Evolutionary conservation across 2,113 vertebrate genomes (phyloP).

Genomic region (Sorex fumeus): DNA sequence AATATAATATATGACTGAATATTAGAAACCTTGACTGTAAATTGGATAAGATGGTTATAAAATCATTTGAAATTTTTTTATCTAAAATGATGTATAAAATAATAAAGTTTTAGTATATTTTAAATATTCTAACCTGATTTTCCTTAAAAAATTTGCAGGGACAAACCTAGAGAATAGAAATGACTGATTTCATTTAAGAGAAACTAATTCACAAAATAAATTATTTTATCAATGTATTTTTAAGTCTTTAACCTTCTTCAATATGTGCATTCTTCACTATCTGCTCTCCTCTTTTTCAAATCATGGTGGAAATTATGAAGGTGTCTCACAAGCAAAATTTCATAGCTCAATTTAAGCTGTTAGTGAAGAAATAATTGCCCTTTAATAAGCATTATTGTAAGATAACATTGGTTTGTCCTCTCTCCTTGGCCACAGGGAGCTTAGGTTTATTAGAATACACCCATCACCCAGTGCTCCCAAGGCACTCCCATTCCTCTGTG

Average conservation of each 20-base stretch:
- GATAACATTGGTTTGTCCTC: too few relatives aligned
- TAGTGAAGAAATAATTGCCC: background rate
- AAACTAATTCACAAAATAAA: conserved; percentile 35
- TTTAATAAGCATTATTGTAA: too few relatives aligned
- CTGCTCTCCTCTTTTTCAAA: conserved; percentile 4
- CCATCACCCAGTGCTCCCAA: too few relatives aligned
- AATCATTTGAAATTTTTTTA: conserved; percentile 10
- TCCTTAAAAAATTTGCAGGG: conserved; percentile 1
- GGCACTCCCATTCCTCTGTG: too few relatives aligned
- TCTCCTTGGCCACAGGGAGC: too few relatives aligned
- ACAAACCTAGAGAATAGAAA: background rate
- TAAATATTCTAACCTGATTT: background rate
- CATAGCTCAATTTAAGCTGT: conserved; percentile 14
- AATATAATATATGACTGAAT: background rate
- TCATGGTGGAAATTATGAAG: background rate
- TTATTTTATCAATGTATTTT: background rate
- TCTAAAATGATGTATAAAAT: background rate
- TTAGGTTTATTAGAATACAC: too few relatives aligned
- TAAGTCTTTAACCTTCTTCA: background rate
- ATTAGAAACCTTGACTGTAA: background rate
- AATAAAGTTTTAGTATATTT: background rate
- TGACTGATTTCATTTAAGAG: background rate
- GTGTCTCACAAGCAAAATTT: conserved; percentile 19
- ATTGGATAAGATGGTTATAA: background rate
- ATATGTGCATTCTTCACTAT: background rate